These are phyloP conservation scores for Daboia siamensis DNA, from an alignment of 2,113 vertebrate genomes.

Conservation along the genomic window DNA sequence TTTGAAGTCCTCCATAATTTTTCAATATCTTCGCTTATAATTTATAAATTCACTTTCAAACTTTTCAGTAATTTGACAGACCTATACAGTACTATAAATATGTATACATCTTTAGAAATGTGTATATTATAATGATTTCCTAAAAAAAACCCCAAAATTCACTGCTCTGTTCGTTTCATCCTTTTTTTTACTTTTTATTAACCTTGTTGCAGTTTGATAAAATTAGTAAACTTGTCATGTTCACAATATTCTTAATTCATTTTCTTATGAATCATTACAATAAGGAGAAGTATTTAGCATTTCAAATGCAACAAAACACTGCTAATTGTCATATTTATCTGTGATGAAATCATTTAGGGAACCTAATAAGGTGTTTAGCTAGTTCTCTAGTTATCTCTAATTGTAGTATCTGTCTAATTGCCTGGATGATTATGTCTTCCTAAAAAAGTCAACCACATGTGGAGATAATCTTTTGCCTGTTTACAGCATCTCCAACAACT, in stretches of 20 bases:
- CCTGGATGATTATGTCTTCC: background rate
- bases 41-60: background rate
- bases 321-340: background rate
- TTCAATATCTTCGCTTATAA: background rate
- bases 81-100: background rate
- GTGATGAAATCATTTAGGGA: background rate
- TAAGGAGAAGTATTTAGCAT: background rate
- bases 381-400: constrained; percentile 3
- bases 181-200: background rate
- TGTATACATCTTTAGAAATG: background rate
- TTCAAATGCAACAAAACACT: background rate
- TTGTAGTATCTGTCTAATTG: constrained; percentile 13
- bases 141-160: background rate
- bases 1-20: background rate
- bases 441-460: constrained; percentile 1
- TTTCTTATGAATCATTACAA: background rate
- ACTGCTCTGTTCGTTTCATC: background rate
- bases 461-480: constrained; percentile 10
- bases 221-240: background rate
- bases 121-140: background rate
- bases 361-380: background rate
- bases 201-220: background rate
- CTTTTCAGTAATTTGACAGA: background rate
- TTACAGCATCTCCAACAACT: background rate
- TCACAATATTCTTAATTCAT: background rate